These are phyloP conservation scores for Sterrhoptilus dennistouni DNA, from an alignment of 2,113 vertebrate species.

Conservation along the genomic window DNA sequence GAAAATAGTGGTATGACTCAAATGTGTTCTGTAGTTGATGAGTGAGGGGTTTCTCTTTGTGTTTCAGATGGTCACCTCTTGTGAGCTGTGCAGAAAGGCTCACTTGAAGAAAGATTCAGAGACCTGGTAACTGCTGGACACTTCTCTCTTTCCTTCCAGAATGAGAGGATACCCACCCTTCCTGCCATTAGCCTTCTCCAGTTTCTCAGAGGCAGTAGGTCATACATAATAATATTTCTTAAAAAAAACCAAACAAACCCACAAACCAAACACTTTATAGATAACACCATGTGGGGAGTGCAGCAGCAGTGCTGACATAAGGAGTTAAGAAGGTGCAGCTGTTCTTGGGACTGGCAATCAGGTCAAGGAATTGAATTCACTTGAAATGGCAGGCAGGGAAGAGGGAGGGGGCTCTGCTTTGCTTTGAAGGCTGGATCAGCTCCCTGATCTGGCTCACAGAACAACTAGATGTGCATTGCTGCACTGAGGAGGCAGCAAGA, in stretches of 20 bases:
- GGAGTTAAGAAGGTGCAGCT: background rate
- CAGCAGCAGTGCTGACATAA: background rate
- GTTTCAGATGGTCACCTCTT: background rate
- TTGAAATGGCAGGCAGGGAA: background rate
- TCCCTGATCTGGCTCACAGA: background rate
- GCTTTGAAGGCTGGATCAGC: background rate
- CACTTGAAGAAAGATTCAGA: background rate
- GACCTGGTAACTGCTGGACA: background rate
- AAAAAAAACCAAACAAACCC: background rate
- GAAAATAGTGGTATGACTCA: background rate
- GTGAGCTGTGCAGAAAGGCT: background rate
- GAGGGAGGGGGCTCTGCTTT: background rate
- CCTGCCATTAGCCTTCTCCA: slow-evolving; percentile 2
- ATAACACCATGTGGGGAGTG: background rate
- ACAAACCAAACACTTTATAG: background rate
- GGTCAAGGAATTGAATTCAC: background rate
- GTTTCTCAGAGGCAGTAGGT: background rate
- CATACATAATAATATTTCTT: background rate
- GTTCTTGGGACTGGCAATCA: background rate
- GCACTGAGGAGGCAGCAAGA: background rate
- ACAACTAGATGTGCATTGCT: background rate
- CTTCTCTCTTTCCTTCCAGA: background rate
- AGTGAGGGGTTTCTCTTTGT: background rate
- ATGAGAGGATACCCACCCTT: background rate
- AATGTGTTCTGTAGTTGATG: background rate